Evolutionary conservation across 2,888 invertebrate genomes (phyloP), one percentile per base, ranked within the genome.

Genomic region (Myathropa florea): DNA sequence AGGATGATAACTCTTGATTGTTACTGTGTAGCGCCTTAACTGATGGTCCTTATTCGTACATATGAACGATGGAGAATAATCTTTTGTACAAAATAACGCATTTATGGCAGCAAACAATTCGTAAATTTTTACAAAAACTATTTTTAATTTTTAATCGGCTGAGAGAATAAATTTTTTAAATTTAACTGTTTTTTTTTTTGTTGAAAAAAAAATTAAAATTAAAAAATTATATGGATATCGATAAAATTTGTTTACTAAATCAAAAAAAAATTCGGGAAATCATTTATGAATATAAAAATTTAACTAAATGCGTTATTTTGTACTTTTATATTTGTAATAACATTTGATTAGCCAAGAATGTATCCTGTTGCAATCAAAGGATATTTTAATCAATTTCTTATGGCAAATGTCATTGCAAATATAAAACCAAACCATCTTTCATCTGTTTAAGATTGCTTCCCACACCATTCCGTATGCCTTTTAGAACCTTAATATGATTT

Each of bases 21-120:
- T 96, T 98, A 96, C 96, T 98, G 95, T 98, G 98, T 97, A 98
- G 98, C 97, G 98, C 98, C 96, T 97, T 98, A 95, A 98, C 98
- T 92, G 98, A 98, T 94, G 98, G 98, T 94, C 98, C 98, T 94
- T 98, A 98, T 95, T 93, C 93, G 91, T 93, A 93, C 92, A 93
- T 93, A 92, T 93, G 93, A 93, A 93, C 93, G 91, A 91, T 93
- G 91, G 92, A 92, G 91, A 92, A 91, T 89, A 90, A 91, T 89
- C 89, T 92, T 90, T 89, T 91, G 91, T 90, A 90, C 91, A 93
- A 92, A 91, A 91, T 92, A 90, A 89, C 90, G 91, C 92, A 93
- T 91, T 92, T 91, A 90, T 92, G 91, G 90, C 90, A 90, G 83
- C 89, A 83, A 39, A 89, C 89, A 85, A 89, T 91, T 88, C 88